Base-by-base conservation (phyloP, 2,797 vertebrate genomes). In the Apogon hyalosoma region DNA sequence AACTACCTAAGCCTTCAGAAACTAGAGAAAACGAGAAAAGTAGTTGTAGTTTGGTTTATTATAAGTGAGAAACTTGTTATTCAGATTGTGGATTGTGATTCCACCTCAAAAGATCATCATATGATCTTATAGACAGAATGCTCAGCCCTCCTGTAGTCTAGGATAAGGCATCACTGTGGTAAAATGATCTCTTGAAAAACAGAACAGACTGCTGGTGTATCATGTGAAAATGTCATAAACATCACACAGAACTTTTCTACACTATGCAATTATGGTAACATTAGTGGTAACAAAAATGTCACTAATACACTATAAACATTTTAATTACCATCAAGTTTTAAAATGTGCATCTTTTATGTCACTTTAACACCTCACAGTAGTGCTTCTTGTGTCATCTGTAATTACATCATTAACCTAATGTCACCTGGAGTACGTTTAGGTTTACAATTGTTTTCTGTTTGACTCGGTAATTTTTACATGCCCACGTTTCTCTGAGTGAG, bases 191-290 rank as follows among this genome's bases (percentile, higher is more conserved):
- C 5, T 28, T 28, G 5, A 28, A 28, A 28, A 28, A 28, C 5
- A 28, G 24, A 28, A 4, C 2, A 28, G 24, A 11, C 5, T n/a
- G 48, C 14, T 69, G 24, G 33, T 62, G 33, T 11, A 51, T 67
- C 62, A 66, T 67, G 62, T 68, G 58, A 16, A 46, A 58, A 53
- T 48, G n/a, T 55, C 4, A 38, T 69, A 47, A 67, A 66, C 33
- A 50, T 38, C 11, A 52, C 1, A 4, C 2, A 55, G 63, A 54
- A 69, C 11, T 14, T 8, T 56, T 31, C 16, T 33, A 31, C 8
- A 10, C 11, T 12, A 7, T 16, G 42, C 36, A 46, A 51, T 21
- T 54, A 61, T 7, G 18, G 7, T 15, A 56, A 42, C 2, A 0
- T 69, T 50, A 19, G 51, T 19, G 64, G 28, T 48, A 58, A 45